phyloP scores from a whole-genome alignment of 92 coral and sea anemone species.

The Pocillopora meandrina region DNA sequence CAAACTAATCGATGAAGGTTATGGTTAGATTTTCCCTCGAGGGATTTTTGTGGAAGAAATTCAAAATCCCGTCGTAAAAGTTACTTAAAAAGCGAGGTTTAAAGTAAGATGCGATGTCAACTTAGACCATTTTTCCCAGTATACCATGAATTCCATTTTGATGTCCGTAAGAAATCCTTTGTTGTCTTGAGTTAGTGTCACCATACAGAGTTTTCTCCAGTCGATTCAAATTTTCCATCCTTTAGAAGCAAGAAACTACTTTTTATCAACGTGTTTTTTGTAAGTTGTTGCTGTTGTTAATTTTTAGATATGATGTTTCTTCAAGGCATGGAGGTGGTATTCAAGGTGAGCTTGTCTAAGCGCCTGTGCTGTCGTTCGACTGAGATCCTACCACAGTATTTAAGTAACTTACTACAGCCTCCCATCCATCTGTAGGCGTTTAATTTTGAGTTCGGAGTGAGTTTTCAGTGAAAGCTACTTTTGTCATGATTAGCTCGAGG shows the following conservation, averaged over 20 bases:
- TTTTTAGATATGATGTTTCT: slow-evolving; percentile 86
- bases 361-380: not conserved
- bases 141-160: too few relatives aligned
- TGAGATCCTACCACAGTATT: not conserved
- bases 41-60: too few relatives aligned
- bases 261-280: not conserved
- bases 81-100: too few relatives aligned
- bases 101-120: too few relatives aligned
- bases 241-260: not conserved
- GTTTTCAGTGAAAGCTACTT: too few relatives aligned
- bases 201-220: not conserved
- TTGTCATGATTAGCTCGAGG: too few relatives aligned
- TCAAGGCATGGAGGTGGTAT: slow-evolving; percentile 84
- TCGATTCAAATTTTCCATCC: not conserved
- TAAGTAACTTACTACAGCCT: not conserved
- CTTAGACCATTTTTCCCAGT: too few relatives aligned
- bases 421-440: too few relatives aligned
- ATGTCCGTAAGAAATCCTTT: too few relatives aligned
- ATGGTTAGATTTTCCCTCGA: too few relatives aligned
- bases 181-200: not conserved
- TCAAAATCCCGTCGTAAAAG: too few relatives aligned
- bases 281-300: not conserved
- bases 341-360: slow-evolving; percentile 69
- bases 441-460: too few relatives aligned
- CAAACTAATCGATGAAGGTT: not conserved